Evolutionary conservation across 2,888 invertebrate genomes (phyloP), one percentile per base, ranked within the genome.

Genomic region (Chrysodeixis includens): DNA sequence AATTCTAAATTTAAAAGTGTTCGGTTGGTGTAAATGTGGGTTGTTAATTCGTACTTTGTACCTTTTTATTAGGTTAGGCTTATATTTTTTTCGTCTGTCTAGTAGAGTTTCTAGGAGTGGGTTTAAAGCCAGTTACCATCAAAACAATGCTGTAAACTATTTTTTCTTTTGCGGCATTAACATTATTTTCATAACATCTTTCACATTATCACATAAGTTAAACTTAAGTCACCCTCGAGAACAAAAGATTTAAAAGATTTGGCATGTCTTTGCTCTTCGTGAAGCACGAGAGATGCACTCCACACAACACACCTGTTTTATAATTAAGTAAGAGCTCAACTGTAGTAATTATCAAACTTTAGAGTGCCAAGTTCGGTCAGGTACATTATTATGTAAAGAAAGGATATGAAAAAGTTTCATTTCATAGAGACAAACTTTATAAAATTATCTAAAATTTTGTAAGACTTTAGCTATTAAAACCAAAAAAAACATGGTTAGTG

Each of bases 301-400:
- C 59, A 65, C 44, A 56, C 49, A 51, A 59, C 14, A 12, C 67
- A 74, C 73, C 73, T 74, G 73, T 73, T 9, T 49, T 77, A 74
- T 74, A 60, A 20, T 49, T 49, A 49, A 77, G 59, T 20, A 56
- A 58, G 56, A 22, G 14, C 20, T 68, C 30, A 54, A 59, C 74
- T 73, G 62, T 74, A 60, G 51, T 74, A 68, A 74, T 74, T 62
- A 60, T 46, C 8, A 77, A 74, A 77, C 56, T 77, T 76, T 68
- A 62, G 74, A 74, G 78, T 73, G 62, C 59, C 56, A 74, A 74
- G 74, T 74, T 73, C 46, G 35, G 7, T n/a, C 20, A 32, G 49
- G 57, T 40, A 72, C 62, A 55, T 58, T 76, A 55, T 58, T 57
- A 35, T 67, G 10, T 18, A 10, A 10, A 9, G 9, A 8, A 10